A percentile compares a stretch with the other conserved stretches of the same genome.
phyloP scores from a whole-genome alignment of 2,888 invertebrate species.

The Leucophora obtusa region DNA sequence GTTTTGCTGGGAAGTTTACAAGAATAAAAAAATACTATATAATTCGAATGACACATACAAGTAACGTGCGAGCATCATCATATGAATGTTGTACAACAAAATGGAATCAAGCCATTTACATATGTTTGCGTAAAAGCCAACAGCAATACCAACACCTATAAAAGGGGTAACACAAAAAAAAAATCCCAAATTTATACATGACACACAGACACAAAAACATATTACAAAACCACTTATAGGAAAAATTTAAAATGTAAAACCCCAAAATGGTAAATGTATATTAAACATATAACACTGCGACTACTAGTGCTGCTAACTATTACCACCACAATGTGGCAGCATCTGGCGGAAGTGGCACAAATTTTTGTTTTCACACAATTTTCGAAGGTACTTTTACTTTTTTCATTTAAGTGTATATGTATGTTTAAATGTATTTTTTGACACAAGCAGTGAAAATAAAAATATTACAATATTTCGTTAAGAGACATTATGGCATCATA shows the following conservation, averaged over 20 bases:
- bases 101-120: background rate
- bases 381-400: conserved; percentile 5
- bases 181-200: background rate
- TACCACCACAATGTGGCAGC: background rate
- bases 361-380: conserved; percentile 15
- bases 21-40: background rate
- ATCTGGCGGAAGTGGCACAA: conserved; percentile 31
- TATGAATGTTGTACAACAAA: background rate
- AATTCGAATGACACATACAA: background rate
- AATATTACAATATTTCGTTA: background rate
- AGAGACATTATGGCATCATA: conserved; percentile 55
- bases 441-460: background rate
- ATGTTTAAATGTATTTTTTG: background rate
- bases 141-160: background rate
- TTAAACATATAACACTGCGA: background rate
- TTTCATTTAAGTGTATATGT: background rate
- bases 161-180: background rate
- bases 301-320: background rate
- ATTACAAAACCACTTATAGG: background rate
- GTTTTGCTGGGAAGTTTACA: too few relatives aligned
- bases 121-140: conserved; percentile 1
- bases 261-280: background rate
- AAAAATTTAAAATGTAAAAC: conserved; percentile 3
- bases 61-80: background rate
- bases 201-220: background rate